phyloP scores from a whole-genome alignment of 2,888 invertebrate genomes.

The Cryptocephalus primarius region DNA sequence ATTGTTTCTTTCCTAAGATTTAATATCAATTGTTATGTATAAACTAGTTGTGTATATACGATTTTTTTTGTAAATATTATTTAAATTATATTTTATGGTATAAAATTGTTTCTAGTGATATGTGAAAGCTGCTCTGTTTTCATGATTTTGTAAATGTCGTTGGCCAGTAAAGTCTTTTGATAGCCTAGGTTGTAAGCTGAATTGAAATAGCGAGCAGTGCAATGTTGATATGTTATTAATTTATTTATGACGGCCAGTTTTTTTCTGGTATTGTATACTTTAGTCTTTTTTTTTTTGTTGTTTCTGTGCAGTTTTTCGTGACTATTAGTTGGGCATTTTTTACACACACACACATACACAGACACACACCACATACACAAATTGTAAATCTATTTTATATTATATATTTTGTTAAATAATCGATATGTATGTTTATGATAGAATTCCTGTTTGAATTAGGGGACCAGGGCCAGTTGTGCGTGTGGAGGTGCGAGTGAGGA shows the following conservation, averaged over 20 bases:
- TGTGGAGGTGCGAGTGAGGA: constrained; percentile 10
- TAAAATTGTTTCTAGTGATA: constrained; percentile 12
- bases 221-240: constrained; percentile 21
- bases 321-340: constrained; percentile 28
- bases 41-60: constrained; percentile 2
- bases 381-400: constrained; percentile 22
- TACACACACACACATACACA: constrained; percentile 22
- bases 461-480: constrained; percentile 34
- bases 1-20: no score
- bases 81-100: constrained; percentile 10
- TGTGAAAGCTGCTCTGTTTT: constrained; percentile 6
- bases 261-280: constrained; percentile 3
- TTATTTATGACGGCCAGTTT: constrained; percentile 13
- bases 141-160: constrained; percentile 15
- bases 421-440: constrained; percentile 19
- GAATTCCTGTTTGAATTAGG: constrained; percentile 23
- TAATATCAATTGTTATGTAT: no score
- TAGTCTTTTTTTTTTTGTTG: background rate
- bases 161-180: constrained; percentile 24
- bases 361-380: constrained; percentile 9
- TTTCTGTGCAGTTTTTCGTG: background rate
- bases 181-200: constrained; percentile 1
- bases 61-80: constrained; percentile 8
- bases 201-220: constrained; percentile 22
- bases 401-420: constrained; percentile 26